Conservation (phyloP, 2,888 invertebrate genomes). For the Rosalia funebris region DNA sequence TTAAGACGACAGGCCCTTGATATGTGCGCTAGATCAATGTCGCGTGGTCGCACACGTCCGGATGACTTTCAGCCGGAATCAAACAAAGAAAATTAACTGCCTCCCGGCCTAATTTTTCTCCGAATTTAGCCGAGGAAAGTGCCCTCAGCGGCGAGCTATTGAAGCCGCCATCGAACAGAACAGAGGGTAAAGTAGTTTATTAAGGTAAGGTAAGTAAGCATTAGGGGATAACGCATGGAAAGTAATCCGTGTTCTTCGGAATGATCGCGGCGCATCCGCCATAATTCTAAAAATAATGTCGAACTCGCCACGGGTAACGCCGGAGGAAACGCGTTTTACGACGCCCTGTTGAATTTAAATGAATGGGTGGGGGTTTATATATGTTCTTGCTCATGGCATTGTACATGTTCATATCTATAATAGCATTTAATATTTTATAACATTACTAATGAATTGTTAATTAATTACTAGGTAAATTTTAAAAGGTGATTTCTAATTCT, state of each 20-base stretch:
- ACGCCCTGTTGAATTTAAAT: not conserved
- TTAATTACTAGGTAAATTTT: too few relatives aligned
- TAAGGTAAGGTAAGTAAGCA: not conserved
- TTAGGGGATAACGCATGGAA: not conserved
- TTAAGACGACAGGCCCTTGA: too few relatives aligned
- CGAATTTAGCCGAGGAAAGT: conserved; percentile 5
- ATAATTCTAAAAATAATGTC: not conserved
- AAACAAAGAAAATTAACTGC: not conserved
- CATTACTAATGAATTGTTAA: too few relatives aligned
- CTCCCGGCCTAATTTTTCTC: conserved; percentile 5
- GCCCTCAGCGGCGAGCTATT: conserved; percentile 1
- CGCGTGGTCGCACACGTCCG: not conserved
- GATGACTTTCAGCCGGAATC: not conserved
- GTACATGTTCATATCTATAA: too few relatives aligned
- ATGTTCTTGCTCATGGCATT: too few relatives aligned
- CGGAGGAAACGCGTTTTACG: too few relatives aligned
- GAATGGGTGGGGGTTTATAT: not conserved
- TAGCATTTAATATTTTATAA: too few relatives aligned
- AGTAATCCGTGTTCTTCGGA: not conserved
- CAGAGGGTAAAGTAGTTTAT: conserved; percentile 9
- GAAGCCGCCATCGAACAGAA: conserved; percentile 1
- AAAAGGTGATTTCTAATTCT: too few relatives aligned
- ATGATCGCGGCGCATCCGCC: not conserved
- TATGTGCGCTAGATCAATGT: too few relatives aligned
- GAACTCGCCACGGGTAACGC: too few relatives aligned